Evolutionary conservation across 2,888 invertebrate genomes (phyloP).

Genomic region (Stegophylla sp.): DNA sequence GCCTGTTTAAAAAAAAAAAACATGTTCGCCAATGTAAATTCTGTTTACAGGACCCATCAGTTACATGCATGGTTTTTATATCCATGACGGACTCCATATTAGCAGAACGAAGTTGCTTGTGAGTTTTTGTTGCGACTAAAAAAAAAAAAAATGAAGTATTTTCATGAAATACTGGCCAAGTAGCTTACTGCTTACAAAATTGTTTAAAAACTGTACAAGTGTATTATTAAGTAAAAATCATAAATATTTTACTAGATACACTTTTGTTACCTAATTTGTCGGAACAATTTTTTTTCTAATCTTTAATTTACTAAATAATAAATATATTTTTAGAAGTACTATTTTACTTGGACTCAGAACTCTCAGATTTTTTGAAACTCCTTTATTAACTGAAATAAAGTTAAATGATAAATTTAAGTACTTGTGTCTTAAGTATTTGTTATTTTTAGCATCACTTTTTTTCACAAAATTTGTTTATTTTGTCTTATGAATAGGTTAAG

Average conservation of each 20-base stretch:
- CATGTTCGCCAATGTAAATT: constrained; percentile 58
- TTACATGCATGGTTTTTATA: constrained; percentile 59
- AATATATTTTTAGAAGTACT: background rate
- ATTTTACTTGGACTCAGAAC: constrained; percentile 2
- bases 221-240: background rate
- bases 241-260: constrained; percentile 22
- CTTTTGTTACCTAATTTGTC: background rate
- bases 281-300: constrained; percentile 6
- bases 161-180: constrained; percentile 39
- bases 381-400: background rate
- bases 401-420: background rate
- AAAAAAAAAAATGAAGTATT: constrained; percentile 52
- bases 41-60: constrained; percentile 59
- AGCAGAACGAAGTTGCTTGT: constrained; percentile 59
- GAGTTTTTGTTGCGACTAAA: constrained; percentile 58
- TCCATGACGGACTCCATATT: constrained; percentile 59
- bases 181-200: constrained; percentile 43
- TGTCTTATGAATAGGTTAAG: no score
- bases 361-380: constrained; percentile 31
- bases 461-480: no score
- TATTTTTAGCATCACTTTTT: background rate
- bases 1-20: constrained; percentile 55
- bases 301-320: background rate
- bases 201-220: constrained; percentile 37
- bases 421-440: background rate